Base-by-base conservation (phyloP, 2,113 vertebrate genomes). In the Protobothrops flavoviridis region DNA sequence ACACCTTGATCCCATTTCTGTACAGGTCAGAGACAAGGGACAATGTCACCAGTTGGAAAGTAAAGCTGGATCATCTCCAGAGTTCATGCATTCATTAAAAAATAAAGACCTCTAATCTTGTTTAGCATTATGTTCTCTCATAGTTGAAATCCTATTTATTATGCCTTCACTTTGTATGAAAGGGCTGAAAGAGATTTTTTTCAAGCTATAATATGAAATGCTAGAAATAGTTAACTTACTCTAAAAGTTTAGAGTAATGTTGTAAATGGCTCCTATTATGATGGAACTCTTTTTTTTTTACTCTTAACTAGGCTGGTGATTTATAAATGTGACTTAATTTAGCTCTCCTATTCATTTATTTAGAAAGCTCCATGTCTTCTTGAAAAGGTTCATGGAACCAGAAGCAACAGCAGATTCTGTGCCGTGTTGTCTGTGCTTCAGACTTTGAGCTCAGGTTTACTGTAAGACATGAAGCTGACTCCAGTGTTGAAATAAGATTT, bases 11-110 rank as follows among this genome's bases (percentile, higher is more conserved):
- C 43, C 21, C 0, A 0, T n/a, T 93, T 85, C 93, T 0, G 0
- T 93, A 93, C 95, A 93, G n/a, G n/a, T 89, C 87, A 91, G 94
- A 94, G 89, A 57, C 88, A 89, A 94, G 95, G 91, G 90, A 96
- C 91, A 91, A 57, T 92, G 94, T 95, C 94, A 96, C 90, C 94
- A 90, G 74, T 89, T 93, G 91, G 56, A 93, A 94, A 96, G 92
- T 93, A 95, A 96, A 96, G 88, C 86, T 87, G 52, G 88, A 88
- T 92, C 92, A 94, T 93, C 94, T 89, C 91, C 93, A 94, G 29
- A 59, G 93, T 88, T 92, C 24, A 94, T n/a, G 57, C 93, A 87
- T 26, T 21, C 94, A 92, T 92, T 81, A 89, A 91, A 74, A 86
- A 87, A 94, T 87, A 81, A 88, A 74, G 94, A 43, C 24, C 94